Evolutionary conservation across 1,140 invertebrate species (phyloP), one percentile per base, ranked within the genome.

Genomic region (Drosophila pruinosa): DNA sequence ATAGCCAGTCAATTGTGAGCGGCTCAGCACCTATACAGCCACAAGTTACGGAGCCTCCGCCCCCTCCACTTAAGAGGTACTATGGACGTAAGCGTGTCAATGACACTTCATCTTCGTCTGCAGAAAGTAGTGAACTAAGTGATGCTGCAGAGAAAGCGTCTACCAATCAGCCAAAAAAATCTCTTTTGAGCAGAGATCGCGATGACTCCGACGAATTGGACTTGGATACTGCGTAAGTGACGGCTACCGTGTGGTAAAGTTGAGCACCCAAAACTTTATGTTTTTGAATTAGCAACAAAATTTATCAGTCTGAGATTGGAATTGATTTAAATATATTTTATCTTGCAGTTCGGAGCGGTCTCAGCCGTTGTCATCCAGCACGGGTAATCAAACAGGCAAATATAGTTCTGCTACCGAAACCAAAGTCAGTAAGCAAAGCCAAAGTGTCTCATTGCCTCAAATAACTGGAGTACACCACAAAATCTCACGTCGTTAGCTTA

Each of bases 391-490:
- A 90, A 90, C 82, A 89, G 89, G 89, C 89, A 91, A 91, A 91
- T 90, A 90, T 90, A 77, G 75, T 82, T 82, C 89, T 75, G 89
- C 88, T 89, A 93, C 93, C 93, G 94, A 95, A 94, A 94, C 95
- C 95, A 97, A 97, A 97, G 96, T 97, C 96, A 97, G 96, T 97
- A 97, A 97, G 96, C 97, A 96, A 95, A 94, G 93, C 94, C 94
- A 70, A 92, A 89, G 56, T 82, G 91, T 89, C 58, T 63, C 59
- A 79, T 74, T 74, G 78, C 79, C 79, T 75, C 85, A 89, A 45
- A 38, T 54, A 89, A 83, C 79, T 80, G 83, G 82, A 88, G 82
- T 83, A 83, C 69, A 88, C 65, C 72, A 79, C 83, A 71, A 89
- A 89, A 85, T 78, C 76, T 80, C 70, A 85, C 77, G 86, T 67